Evolutionary conservation across 30 jellyfish, hydroid and myxozoan genomes (phyloP).

Genomic region (Nemopilema nomurai): DNA sequence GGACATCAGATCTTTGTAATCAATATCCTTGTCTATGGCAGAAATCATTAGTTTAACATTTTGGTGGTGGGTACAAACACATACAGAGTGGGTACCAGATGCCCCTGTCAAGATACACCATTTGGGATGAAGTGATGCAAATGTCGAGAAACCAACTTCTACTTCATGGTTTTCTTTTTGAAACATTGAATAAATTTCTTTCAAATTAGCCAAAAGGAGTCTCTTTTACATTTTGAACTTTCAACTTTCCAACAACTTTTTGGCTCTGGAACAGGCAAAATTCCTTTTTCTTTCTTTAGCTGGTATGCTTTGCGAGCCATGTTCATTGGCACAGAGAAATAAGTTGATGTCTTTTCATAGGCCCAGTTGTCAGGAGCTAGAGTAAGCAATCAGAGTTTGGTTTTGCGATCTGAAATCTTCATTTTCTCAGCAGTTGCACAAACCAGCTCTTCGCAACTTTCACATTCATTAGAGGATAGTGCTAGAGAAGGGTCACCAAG

Average conservation of each 20-base stretch:
- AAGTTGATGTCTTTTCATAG: background rate
- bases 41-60: background rate
- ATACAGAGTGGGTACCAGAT: constrained; percentile 3
- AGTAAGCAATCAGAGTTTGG: background rate
- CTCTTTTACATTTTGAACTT: constrained; percentile 3
- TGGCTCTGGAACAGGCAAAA: background rate
- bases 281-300: constrained; percentile 1
- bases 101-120: constrained; percentile 1
- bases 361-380: constrained; percentile 6
- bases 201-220: background rate
- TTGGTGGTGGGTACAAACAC: constrained; percentile 13
- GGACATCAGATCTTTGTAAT: background rate
- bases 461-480: background rate
- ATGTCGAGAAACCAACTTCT: constrained; percentile 1
- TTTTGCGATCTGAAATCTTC: background rate
- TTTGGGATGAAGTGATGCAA: background rate
- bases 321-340: background rate
- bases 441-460: background rate
- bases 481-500: background rate
- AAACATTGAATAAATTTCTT: background rate
- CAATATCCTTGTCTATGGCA: background rate
- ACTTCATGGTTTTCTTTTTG: background rate
- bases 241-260: background rate
- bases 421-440: background rate
- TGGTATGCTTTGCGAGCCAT: background rate